Percentiles rank a stretch among this genome's conserved stretches.
Conservation (phyloP, 2,888 invertebrate genomes). For the Drosophila putrida region DNA sequence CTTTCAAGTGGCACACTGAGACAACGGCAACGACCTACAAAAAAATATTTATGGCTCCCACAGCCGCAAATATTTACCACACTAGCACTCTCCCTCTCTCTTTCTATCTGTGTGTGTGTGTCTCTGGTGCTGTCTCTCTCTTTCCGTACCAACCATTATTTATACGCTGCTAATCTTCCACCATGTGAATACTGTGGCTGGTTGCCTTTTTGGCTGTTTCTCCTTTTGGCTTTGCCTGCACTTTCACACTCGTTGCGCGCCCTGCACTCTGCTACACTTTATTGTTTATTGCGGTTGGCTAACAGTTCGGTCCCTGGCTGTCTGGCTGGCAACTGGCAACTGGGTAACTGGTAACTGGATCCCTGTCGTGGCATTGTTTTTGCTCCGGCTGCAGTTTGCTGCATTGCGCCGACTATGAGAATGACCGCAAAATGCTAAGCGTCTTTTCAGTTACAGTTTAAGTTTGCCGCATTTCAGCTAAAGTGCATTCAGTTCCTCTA, state of each 20-base stretch:
- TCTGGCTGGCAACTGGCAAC: slow-evolving; percentile 12
- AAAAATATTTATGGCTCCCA: slow-evolving; percentile 68
- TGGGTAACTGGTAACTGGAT: slow-evolving; percentile 25
- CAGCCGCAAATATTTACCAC: slow-evolving; percentile 70
- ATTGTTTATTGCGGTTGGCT: slow-evolving; percentile 77
- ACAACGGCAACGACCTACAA: slow-evolving; percentile 58
- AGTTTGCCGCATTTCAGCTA: slow-evolving; percentile 70
- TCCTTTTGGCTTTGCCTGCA: slow-evolving; percentile 25
- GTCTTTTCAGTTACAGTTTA: slow-evolving; percentile 72
- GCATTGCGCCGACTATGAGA: slow-evolving; percentile 58
- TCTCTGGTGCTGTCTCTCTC: slow-evolving; percentile 13
- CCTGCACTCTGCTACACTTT: slow-evolving; percentile 66
- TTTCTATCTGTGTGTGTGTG: slow-evolving; percentile 2
- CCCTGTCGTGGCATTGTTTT: slow-evolving; percentile 54
- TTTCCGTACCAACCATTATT: slow-evolving; percentile 58
- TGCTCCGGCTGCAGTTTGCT: slow-evolving; percentile 55
- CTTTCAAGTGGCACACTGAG: slow-evolving; percentile 58
- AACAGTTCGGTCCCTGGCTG: slow-evolving; percentile 55
- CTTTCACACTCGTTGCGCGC: slow-evolving; percentile 53
- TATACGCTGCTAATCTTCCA: slow-evolving; percentile 73
- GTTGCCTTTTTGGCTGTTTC: slow-evolving; percentile 69
- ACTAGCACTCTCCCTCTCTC: slow-evolving; percentile 35
- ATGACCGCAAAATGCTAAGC: slow-evolving; percentile 75
- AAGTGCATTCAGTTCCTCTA: slow-evolving; percentile 58
- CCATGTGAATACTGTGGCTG: slow-evolving; percentile 65